Conservation (phyloP, 1,140 invertebrate species). For the Calephelis virginiensis region DNA sequence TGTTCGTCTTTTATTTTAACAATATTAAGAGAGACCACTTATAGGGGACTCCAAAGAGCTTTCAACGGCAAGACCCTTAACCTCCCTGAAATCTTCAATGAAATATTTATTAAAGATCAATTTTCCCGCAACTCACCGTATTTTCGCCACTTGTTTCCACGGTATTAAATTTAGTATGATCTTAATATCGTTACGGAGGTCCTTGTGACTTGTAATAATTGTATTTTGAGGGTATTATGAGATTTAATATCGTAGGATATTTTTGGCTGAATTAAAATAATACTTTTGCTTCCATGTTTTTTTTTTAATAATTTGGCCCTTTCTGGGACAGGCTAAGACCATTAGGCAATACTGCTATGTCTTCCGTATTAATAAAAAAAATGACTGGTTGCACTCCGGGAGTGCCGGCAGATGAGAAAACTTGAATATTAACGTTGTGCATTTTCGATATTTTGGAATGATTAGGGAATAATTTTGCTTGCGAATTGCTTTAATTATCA, state of each 20-base stretch:
- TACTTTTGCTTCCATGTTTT: background rate
- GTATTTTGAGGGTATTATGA: background rate
- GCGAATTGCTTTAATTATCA: no score
- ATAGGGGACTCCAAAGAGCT: slow-evolving; percentile 29
- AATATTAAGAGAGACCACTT: slow-evolving; percentile 16
- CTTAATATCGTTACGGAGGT: background rate
- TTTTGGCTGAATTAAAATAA: background rate
- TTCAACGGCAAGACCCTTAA: slow-evolving; percentile 36
- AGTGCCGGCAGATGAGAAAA: no score
- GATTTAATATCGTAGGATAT: no score
- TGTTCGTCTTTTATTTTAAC: slow-evolving; percentile 12
- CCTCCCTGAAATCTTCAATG: slow-evolving; percentile 35
- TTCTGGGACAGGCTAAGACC: no score
- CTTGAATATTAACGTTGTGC: no score
- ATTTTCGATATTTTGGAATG: no score
- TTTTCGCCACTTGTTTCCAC: slow-evolving; percentile 3
- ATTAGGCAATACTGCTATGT: no score
- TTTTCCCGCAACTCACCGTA: slow-evolving; percentile 9
- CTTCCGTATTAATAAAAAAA: no score
- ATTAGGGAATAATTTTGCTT: no score
- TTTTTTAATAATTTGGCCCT: no score
- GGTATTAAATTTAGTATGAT: slow-evolving; percentile 5
- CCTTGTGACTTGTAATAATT: background rate
- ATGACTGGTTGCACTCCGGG: no score
- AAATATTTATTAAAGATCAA: slow-evolving; percentile 41